Evolutionary conservation across 2,888 invertebrate species (phyloP).

Genomic region (Rhaphigaster nebulosa): DNA sequence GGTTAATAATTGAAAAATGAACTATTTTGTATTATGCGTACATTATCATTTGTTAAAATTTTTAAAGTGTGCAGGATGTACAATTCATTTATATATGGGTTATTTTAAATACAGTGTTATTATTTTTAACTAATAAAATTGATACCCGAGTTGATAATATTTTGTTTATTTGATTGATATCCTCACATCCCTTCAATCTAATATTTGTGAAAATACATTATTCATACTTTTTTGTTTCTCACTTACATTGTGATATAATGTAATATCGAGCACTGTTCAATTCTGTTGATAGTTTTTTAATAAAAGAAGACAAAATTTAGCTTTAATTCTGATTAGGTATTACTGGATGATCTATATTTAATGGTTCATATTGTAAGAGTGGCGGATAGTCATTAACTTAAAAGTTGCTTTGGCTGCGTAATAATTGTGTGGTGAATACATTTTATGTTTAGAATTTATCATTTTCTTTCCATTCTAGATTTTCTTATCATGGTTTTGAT

Average conservation of each 20-base stretch:
- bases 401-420: too few species aligned
- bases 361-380: too few species aligned
- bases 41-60: constrained; percentile 57
- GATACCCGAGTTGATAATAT: constrained; percentile 57
- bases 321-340: too few species aligned
- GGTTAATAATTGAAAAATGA: constrained; percentile 53
- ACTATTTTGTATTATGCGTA: constrained; percentile 60
- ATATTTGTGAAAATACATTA: not conserved
- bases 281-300: too few species aligned
- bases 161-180: constrained; percentile 16
- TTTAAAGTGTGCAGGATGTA: constrained; percentile 62
- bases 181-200: not conserved
- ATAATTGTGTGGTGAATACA: too few species aligned
- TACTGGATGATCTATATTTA: too few species aligned
- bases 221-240: not conserved
- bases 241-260: not conserved
- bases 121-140: constrained; percentile 65
- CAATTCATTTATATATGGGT: constrained; percentile 64
- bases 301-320: too few species aligned
- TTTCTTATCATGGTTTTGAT: too few species aligned
- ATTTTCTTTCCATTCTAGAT: too few species aligned
- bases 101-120: constrained; percentile 63
- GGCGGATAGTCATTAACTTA: too few species aligned
- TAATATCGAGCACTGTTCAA: too few species aligned
- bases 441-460: too few species aligned